Evolutionary conservation across 1,140 invertebrate species (phyloP).

Genomic region (Melitaea cinxia): DNA sequence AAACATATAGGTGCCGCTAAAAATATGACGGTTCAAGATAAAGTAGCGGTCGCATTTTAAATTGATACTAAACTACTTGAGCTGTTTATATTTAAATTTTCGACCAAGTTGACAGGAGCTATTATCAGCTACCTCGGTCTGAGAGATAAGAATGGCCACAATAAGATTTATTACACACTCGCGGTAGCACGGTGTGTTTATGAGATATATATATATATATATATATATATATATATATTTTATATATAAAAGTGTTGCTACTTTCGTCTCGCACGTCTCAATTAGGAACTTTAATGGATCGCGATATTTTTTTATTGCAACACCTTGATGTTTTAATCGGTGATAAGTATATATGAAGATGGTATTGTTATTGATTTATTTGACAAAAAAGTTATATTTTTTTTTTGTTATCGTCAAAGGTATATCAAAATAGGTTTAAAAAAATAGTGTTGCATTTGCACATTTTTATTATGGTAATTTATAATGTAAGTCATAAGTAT

Average conservation of each 20-base stretch:
- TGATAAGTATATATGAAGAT: no score
- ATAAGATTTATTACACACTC: conserved; percentile 75
- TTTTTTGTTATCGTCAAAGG: no score
- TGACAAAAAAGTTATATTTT: no score
- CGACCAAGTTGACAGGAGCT: conserved; percentile 60
- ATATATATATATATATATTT: neutral
- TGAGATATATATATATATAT: neutral
- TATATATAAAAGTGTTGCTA: conserved; percentile 7
- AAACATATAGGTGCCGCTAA: no score
- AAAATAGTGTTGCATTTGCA: no score
- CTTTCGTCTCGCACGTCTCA: conserved; percentile 35
- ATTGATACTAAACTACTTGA: conserved; percentile 61
- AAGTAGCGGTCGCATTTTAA: conserved; percentile 38
- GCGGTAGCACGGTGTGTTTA: conserved; percentile 5
- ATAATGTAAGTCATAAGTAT: no score
- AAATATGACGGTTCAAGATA: conserved; percentile 56
- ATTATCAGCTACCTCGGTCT: conserved; percentile 68
- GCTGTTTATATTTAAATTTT: conserved; percentile 75
- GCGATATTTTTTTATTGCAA: conserved; percentile 52
- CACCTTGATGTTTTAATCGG: conserved; percentile 39
- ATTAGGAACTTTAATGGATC: conserved; percentile 64
- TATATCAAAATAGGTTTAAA: no score
- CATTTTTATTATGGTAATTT: no score
- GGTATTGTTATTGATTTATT: no score
- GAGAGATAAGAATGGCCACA: conserved; percentile 65